These are phyloP conservation scores for Scaptomyza reducta DNA, from an alignment of 2,888 invertebrate genomes.

Conservation along the genomic window DNA sequence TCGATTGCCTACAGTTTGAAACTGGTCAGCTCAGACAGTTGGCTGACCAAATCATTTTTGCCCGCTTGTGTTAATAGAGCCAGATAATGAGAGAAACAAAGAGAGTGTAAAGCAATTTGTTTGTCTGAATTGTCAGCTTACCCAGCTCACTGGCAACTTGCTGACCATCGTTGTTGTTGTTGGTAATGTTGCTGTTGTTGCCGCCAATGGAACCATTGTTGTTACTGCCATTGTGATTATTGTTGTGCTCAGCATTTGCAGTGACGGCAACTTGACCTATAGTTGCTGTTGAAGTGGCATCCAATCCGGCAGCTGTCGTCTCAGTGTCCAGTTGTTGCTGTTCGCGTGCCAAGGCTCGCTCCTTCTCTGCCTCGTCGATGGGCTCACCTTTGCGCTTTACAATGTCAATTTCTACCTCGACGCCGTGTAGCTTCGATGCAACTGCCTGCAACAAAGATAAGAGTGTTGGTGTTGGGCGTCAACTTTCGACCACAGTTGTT, in stretches of 20 bases:
- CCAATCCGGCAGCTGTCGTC: constrained; percentile 30
- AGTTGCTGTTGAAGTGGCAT: constrained; percentile 17
- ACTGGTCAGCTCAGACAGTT: background rate
- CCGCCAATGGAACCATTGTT: constrained; percentile 66
- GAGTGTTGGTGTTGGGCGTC: background rate
- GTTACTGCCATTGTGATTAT: constrained; percentile 74
- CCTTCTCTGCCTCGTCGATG: constrained; percentile 81
- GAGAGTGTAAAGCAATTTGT: constrained; percentile 44
- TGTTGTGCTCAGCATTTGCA: constrained; percentile 64
- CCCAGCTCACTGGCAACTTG: constrained; percentile 63
- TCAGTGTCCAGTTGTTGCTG: constrained; percentile 59
- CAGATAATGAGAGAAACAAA: constrained; percentile 30
- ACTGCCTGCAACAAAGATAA: constrained; percentile 88
- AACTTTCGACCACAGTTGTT: constrained; percentile 41
- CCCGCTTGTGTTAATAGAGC: constrained; percentile 23
- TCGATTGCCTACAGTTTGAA: background rate
- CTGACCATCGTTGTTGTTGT: constrained; percentile 77
- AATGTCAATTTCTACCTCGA: constrained; percentile 96
- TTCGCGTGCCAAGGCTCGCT: constrained; percentile 71
- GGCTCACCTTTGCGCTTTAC: constrained; percentile 92
- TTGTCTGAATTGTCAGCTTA: constrained; percentile 44
- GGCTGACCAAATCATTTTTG: constrained; percentile 24
- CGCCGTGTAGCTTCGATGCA: constrained; percentile 95
- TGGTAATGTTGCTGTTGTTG: constrained; percentile 61
- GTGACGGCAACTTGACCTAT: background rate